Conservation (phyloP, 2,797 vertebrate species). For the Argya squamiceps region DNA sequence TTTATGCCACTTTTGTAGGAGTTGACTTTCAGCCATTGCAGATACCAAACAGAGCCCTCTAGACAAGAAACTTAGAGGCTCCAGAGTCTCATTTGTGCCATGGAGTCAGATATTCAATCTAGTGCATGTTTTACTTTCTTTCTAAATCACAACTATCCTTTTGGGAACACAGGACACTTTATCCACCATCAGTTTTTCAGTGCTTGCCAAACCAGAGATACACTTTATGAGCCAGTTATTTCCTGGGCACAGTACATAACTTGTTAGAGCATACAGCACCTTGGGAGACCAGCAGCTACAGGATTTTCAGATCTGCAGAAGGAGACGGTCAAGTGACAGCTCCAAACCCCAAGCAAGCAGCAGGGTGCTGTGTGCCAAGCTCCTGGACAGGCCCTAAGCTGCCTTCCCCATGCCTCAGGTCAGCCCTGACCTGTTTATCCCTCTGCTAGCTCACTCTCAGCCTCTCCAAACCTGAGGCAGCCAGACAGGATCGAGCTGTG, state of each 20-base stretch:
- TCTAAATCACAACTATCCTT: background rate
- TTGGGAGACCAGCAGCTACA: background rate
- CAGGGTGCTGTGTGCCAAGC: background rate
- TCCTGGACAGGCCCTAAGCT: background rate
- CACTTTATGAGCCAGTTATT: background rate
- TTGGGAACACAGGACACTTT: background rate
- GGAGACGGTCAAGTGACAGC: background rate
- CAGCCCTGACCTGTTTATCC: background rate
- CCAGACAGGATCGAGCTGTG: background rate
- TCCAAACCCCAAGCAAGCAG: fast-evolving
- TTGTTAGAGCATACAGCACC: background rate
- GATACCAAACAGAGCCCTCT: background rate
- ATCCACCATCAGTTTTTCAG: background rate
- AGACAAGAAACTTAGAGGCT: background rate
- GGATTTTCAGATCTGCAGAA: background rate
- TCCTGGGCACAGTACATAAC: background rate
- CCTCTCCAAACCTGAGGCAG: background rate
- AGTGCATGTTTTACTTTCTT: background rate
- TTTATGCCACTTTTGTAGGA: background rate
- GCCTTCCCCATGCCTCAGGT: fast-evolving
- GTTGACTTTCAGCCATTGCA: background rate
- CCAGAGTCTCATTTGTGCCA: background rate
- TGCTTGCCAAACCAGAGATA: background rate
- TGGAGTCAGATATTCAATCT: background rate
- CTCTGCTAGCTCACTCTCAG: background rate